A percentile compares a stretch with the other conserved stretches of the same genome.
Evolutionary conservation across 2,797 vertebrate genomes (phyloP).

Genomic region (Corythornis leucogaster): DNA sequence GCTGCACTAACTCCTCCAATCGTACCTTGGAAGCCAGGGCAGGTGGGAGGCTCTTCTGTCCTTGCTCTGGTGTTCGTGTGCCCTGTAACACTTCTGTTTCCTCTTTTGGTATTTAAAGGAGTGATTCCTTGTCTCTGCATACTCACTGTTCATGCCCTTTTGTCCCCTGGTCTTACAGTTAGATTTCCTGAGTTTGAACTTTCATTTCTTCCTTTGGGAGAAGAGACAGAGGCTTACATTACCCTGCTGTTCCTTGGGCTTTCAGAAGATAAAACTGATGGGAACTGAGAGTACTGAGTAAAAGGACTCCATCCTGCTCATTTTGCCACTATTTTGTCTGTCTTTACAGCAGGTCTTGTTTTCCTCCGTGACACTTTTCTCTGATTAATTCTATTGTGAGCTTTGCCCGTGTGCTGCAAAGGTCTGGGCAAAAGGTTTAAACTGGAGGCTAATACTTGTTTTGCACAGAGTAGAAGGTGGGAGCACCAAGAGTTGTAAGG

Average conservation of each 20-base stretch:
- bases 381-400: not conserved
- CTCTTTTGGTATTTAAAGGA: not conserved
- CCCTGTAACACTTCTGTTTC: not conserved
- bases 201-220: not conserved
- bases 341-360: not conserved
- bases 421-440: not conserved
- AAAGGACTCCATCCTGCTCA: not conserved
- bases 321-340: not conserved
- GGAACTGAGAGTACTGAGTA: not conserved
- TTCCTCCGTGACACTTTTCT: not conserved
- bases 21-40: slow-evolving; percentile 49
- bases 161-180: not conserved
- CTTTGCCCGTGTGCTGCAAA: not conserved
- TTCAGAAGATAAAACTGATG: not conserved
- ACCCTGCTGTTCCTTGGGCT: not conserved
- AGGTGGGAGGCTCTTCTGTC: slow-evolving; percentile 73
- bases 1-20: slow-evolving; percentile 80
- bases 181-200: not conserved
- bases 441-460: not conserved
- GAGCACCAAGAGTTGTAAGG: not conserved
- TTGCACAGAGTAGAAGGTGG: not conserved
- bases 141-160: fast-evolving
- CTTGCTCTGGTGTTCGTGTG: not conserved
- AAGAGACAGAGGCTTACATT: not conserved
- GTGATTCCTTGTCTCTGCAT: not conserved